These are phyloP conservation scores for Nansenia antarctica DNA, from an alignment of 2,113 vertebrate species.

Conservation along the genomic window DNA sequence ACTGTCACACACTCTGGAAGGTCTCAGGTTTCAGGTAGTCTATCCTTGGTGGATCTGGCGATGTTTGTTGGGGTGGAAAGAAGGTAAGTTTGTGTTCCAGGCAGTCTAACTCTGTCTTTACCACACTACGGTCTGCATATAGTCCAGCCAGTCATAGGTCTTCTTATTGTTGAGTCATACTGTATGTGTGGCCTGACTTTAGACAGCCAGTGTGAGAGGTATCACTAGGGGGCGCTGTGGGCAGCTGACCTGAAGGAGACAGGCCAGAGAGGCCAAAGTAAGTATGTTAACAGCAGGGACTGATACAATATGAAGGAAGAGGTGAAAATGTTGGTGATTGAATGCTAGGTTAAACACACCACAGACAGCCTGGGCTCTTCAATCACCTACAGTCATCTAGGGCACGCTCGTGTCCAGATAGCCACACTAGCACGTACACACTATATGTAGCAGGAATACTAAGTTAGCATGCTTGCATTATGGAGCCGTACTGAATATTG, in stretches of 20 bases:
- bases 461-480: background rate
- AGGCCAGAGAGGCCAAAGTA: conserved; percentile 26
- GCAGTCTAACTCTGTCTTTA: too few relatives aligned
- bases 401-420: conserved; percentile 27
- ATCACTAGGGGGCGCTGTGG: background rate
- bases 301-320: background rate
- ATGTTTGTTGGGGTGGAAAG: background rate
- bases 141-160: background rate
- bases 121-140: background rate
- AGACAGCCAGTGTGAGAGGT: background rate
- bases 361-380: conserved; percentile 25
- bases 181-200: background rate
- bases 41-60: background rate
- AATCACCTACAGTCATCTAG: too few relatives aligned
- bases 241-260: background rate
- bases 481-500: background rate
- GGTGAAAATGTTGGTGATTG: conserved; percentile 2
- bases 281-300: conserved; percentile 38
- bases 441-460: too few relatives aligned
- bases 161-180: too few relatives aligned
- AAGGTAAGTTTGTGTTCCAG: background rate
- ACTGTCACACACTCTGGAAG: too few relatives aligned
- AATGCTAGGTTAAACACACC: conserved; percentile 16
- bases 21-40: background rate
- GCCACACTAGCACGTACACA: too few relatives aligned